Evolutionary conservation across 2,888 invertebrate species (phyloP), one percentile per base, ranked within the genome.

Genomic region (Ferdinandea cuprea): DNA sequence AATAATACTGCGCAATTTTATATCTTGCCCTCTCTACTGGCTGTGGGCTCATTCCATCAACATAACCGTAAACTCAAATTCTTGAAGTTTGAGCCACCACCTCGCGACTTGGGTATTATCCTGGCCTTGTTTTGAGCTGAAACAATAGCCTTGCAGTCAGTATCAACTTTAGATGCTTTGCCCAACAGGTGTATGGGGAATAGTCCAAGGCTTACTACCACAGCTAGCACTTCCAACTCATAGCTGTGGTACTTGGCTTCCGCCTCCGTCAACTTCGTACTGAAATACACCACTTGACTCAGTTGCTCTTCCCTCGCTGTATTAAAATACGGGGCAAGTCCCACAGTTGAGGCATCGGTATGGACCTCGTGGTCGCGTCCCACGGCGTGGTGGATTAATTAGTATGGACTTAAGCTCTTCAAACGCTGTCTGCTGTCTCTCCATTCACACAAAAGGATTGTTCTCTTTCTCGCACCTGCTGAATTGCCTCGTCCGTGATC

Each of bases 71-170:
- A 58, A 66, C 3, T 32, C 40, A 21, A 74, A 65, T 19, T 42
- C 74, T 28, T 54, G 46, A 0, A 73, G 32, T 28, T 54, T 73
- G 4, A 73, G 46, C 73, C 52, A 69, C 46, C 69, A 71, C 11
- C 89, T 91, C 40, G 92, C 92, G 0, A 87, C 87, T 0, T 86
- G 92, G 93, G 93, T 85, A 90, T 91, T 6, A 91, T 92, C 15
- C 91, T 92, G 1, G 48, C 17, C 21, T 65, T 74, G 13, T 44
- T 54, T 5, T 32, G 19, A 30, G 17, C 69, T 56, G 15, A 50
- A 46, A 37, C 69, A 65, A 46, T 77, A 40, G 71, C 89, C 15
- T n/a, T 4, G 8, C 50, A 50, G 9, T 15, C 50, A 11, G 59
- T 71, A 4, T 59, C 13, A 13, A 71, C 46, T 21, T 54, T 63